Evolutionary conservation across 2,113 vertebrate genomes (phyloP), one percentile per base, ranked within the genome.

Genomic region (Oostethus manadensis): DNA sequence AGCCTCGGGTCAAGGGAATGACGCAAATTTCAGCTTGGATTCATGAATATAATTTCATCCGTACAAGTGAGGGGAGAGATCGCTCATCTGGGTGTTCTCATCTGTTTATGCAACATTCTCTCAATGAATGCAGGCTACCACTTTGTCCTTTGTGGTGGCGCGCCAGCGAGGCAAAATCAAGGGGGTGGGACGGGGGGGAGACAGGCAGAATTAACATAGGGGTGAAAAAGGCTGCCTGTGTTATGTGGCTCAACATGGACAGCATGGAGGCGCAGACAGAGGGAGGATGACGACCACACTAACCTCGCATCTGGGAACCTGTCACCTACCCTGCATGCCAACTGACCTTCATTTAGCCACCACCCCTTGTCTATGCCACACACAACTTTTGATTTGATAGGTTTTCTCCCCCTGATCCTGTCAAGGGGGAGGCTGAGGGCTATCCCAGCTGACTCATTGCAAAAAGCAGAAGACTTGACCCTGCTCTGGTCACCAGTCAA

Each of bases 141-240:
- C 58, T 78, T 53, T 74, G 76, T 73, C 74, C 76, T 79, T 71
- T 77, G 69, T 78, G 67, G 66, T 67, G 56, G 73, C 56, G 72
- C 64, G 76, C 53, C 8, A 26, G 49, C 45, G 70, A 77, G 62
- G 74, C 77, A 60, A 67, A 50, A 60, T 38, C 45, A 7, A 60
- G 60, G 68, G 68, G 74, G 10, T 6, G 4, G 33, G 33, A 1
- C 7, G 33, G 38, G 38, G 78, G 70, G 76, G 80, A 69, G 77
- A 77, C 60, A 58, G 50, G 70, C 74, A 57, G 72, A 70, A 84
- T 86, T 84, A 83, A 81, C 84, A 81, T 83, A 77, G 63, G 68
- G 78, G 61, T 73, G 70, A 83, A 69, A 79, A 85, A 79, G 68
- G 68, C 74, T 58, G 68, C 79, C 69, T 84, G 76, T 83, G 84